Conservation (phyloP, 2,113 vertebrate species). For the Pholis gunnellus region DNA sequence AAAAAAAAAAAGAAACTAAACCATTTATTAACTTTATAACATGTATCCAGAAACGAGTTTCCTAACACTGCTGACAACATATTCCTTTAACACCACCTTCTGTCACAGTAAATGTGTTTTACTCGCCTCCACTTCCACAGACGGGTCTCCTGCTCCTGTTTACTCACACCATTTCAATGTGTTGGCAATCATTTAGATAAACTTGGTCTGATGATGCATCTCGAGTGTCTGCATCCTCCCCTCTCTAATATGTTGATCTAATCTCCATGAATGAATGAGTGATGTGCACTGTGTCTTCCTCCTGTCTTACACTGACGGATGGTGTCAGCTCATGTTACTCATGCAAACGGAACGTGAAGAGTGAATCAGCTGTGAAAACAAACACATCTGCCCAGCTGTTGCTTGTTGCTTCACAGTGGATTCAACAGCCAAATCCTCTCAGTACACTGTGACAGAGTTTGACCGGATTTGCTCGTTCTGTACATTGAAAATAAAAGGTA, state of each 20-base stretch:
- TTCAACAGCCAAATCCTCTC: not conserved
- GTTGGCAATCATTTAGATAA: not conserved
- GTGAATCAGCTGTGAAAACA: slow-evolving; percentile 55
- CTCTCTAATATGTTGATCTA: slow-evolving; percentile 29
- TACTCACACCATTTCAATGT: not conserved
- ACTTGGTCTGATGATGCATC: not conserved
- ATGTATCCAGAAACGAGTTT: not conserved
- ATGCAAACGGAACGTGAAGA: not conserved
- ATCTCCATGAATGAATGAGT: slow-evolving; percentile 30
- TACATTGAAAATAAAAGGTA: too few species aligned
- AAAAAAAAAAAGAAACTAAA: too few species aligned
- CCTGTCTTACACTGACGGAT: not conserved
- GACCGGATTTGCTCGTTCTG: too few species aligned
- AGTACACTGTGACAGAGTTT: not conserved
- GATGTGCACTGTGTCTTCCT: not conserved
- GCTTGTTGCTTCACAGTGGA: slow-evolving; percentile 25
- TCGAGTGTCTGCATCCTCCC: not conserved
- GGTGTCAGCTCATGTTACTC: slow-evolving; percentile 18
- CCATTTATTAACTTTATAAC: not conserved
- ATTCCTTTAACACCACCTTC: too few species aligned
- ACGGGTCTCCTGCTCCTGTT: not conserved
- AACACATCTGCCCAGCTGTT: slow-evolving; percentile 48
- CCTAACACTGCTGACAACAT: too few species aligned
- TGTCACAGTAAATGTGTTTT: too few species aligned
- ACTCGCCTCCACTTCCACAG: too few species aligned